These are phyloP conservation scores for Athrips mouffetella DNA, from an alignment of 2,888 invertebrate genomes.

Conservation along the genomic window DNA sequence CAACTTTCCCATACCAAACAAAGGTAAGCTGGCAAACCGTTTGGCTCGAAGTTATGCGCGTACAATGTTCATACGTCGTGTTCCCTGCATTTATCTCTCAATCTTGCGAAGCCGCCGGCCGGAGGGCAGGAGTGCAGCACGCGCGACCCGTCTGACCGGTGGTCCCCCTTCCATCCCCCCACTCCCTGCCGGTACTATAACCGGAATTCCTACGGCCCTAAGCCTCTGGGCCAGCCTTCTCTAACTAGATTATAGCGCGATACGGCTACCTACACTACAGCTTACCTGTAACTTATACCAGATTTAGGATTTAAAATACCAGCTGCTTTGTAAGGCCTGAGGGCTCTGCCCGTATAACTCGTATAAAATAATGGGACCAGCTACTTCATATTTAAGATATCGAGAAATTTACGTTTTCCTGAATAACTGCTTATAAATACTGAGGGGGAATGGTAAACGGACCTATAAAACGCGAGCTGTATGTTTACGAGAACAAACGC, in stretches of 20 bases:
- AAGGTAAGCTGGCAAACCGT: constrained; percentile 26
- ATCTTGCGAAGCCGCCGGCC: constrained; percentile 47
- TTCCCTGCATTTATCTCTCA: constrained; percentile 57
- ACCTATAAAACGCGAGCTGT: not conserved
- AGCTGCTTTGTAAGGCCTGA: constrained; percentile 11
- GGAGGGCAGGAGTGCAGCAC: constrained; percentile 52
- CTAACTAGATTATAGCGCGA: constrained; percentile 58
- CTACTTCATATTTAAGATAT: constrained; percentile 3
- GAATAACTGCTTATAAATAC: not conserved
- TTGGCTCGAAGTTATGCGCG: constrained; percentile 28
- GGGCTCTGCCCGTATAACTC: constrained; percentile 9
- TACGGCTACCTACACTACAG: constrained; percentile 35
- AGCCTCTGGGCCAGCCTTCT: constrained; percentile 31
- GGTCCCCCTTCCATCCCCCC: constrained; percentile 29
- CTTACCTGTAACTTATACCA: constrained; percentile 6
- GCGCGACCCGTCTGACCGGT: constrained; percentile 44
- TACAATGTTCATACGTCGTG: constrained; percentile 22
- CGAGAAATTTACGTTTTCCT: not conserved
- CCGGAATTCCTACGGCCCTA: constrained; percentile 49
- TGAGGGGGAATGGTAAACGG: not conserved
- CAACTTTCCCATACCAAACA: constrained; percentile 42
- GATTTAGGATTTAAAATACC: constrained; percentile 14
- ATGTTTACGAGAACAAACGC: not conserved
- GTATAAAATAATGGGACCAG: constrained; percentile 12
- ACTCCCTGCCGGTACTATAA: constrained; percentile 31